Evolutionary conservation across 2,113 vertebrate species (phyloP), one percentile per base, ranked within the genome.

Genomic region (Cnemophilus loriae): DNA sequence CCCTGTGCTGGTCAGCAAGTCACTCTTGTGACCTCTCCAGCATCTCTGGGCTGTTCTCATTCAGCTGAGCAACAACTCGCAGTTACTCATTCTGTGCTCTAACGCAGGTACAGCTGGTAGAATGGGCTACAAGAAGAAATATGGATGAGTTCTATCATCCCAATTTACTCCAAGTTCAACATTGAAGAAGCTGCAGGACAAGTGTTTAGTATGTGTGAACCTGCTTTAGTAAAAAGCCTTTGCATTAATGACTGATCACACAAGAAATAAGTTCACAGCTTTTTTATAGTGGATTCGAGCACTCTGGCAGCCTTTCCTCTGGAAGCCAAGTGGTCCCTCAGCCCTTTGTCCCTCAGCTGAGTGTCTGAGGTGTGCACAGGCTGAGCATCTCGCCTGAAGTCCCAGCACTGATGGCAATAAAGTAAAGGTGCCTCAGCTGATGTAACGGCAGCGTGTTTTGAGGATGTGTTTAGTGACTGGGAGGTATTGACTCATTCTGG

Each of bases 401-500:
- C n/a, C 21, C 57, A 47, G 70, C 6, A 5, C 67, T 2, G 59
- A 3, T 42, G 71, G 61, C 41, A 88, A 0, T 49, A 4, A 20
- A 75, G 49, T 11, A 3, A 13, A 37, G 41, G 20, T n/a, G 13
- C 16, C 80, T 30, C 1, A 0, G 23, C 33, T 46, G 80, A 8
- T 0, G 2, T 78, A 93, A 35, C 16, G 3, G 88, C 6, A 44
- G 47, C 4, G 0, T 27, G 26, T 42, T 73, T 14, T 20, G 71
- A 26, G 83, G 71, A 63, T 28, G 71, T 2, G 10, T 35, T 90
- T 21, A 9, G 90, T 69, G 80, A 16, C 87, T 47, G 76, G 27
- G 30, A 81, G 77, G 15, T n/a, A 39, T 6, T 90, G 94, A 95
- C 80, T 95, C 93, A 89, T 11, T 22, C 23, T 22, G 52, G 30